These are phyloP conservation scores for Suricata suricatta DNA, from an alignment of 2,113 vertebrate genomes.

Conservation along the genomic window DNA sequence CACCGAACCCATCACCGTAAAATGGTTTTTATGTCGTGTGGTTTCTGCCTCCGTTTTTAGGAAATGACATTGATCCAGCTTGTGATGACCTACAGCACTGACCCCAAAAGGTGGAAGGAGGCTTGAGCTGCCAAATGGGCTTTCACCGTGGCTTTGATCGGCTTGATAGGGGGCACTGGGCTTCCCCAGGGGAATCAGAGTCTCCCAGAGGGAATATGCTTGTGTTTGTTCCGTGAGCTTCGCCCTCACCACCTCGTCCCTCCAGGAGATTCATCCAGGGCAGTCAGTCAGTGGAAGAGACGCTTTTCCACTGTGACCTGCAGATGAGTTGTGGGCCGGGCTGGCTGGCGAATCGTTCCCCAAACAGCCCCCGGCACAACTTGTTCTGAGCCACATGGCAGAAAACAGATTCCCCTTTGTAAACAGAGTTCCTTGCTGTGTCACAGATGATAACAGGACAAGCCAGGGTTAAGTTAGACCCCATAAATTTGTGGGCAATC, in stretches of 20 bases:
- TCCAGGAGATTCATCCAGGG: background rate
- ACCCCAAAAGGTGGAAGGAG: background rate
- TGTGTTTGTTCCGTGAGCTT: too few species aligned
- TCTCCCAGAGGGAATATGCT: too few species aligned
- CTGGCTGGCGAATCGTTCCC: background rate
- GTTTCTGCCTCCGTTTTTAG: background rate
- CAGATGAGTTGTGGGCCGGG: background rate
- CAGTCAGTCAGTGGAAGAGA: background rate
- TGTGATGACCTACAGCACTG: background rate
- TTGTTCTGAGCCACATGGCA: conserved; percentile 25
- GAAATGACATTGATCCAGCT: background rate
- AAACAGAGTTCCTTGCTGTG: conserved; percentile 17
- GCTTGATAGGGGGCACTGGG: background rate
- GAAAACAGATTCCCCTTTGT: conserved; percentile 20
- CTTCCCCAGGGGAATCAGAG: too few species aligned
- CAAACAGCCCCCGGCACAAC: background rate
- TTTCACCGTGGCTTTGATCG: background rate
- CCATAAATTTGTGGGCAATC: background rate
- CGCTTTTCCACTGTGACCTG: conserved; percentile 14
- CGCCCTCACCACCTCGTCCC: background rate
- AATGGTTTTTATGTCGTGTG: background rate
- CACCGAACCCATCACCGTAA: background rate
- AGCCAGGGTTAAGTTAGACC: background rate
- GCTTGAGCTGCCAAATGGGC: background rate
- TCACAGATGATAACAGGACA: background rate